Evolutionary conservation across 2,113 vertebrate species (phyloP).

Genomic region (Apus apus): DNA sequence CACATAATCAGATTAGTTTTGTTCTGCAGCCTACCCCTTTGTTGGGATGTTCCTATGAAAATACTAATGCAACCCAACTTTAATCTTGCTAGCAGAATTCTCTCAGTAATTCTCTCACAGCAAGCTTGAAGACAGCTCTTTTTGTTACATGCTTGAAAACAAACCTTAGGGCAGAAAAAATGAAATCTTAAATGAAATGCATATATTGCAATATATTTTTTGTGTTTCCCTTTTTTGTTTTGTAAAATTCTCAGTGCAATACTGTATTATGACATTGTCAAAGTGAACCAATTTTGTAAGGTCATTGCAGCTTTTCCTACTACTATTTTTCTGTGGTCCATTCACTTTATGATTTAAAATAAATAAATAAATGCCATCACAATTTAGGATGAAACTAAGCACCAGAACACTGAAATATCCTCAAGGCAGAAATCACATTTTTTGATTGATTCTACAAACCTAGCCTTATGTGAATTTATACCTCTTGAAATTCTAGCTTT

Average conservation of each 20-base stretch:
- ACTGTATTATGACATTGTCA: neutral
- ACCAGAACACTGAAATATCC: neutral
- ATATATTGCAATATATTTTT: neutral
- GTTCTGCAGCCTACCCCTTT: neutral
- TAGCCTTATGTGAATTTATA: neutral
- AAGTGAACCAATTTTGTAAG: neutral
- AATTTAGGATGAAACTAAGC: neutral
- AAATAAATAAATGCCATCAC: neutral
- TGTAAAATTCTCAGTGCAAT: neutral
- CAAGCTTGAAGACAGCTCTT: neutral
- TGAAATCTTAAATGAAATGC: neutral
- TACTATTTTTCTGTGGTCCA: neutral
- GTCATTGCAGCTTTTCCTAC: neutral
- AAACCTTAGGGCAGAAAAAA: fast-evolving
- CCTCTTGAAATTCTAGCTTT: neutral
- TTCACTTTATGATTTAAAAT: neutral
- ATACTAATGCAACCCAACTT: neutral
- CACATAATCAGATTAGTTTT: neutral
- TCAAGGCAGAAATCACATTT: neutral
- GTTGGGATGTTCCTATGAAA: neutral
- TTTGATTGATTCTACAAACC: neutral
- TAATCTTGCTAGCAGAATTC: neutral
- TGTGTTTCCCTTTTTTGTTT: neutral
- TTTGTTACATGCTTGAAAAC: neutral
- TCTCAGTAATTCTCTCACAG: neutral